These are phyloP conservation scores for Catajapyx aquilonaris DNA, from an alignment of 1,140 invertebrate genomes.

Conservation along the genomic window DNA sequence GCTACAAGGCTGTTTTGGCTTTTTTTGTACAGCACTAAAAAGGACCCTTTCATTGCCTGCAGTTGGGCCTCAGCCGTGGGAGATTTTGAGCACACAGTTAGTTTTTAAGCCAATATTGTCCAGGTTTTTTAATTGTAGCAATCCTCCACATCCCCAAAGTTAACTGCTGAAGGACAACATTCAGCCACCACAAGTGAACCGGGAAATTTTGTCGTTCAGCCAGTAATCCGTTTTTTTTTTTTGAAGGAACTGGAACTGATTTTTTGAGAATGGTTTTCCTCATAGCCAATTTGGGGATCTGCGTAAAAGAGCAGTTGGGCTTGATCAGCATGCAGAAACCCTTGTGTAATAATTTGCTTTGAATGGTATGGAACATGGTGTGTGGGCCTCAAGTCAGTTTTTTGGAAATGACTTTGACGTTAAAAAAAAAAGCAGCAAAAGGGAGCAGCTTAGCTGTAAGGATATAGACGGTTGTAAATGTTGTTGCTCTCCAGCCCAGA, in stretches of 20 bases:
- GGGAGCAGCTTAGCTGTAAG: background rate
- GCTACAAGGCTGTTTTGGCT: no score
- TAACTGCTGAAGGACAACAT: no score
- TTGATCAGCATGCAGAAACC: background rate
- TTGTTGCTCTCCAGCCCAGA: background rate
- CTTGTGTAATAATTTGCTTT: conserved; percentile 2
- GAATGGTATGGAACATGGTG: conserved; percentile 1
- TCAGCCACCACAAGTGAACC: no score
- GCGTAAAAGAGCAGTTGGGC: background rate
- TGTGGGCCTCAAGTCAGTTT: background rate
- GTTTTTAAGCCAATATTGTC: no score
- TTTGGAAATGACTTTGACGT: background rate
- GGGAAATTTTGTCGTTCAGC: no score
- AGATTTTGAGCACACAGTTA: no score
- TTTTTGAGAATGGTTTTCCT: background rate
- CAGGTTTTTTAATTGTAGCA: no score
- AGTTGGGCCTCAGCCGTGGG: no score
- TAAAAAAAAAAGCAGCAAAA: background rate
- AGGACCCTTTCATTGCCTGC: no score
- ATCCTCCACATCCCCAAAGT: no score
- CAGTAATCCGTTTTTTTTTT: conserved; percentile 1
- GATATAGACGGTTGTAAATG: background rate
- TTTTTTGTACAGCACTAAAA: no score
- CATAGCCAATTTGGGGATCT: background rate
- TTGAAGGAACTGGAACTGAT: background rate